These are phyloP conservation scores for Ciconia nigra DNA, from an alignment of 2,797 vertebrate genomes.

Conservation along the genomic window DNA sequence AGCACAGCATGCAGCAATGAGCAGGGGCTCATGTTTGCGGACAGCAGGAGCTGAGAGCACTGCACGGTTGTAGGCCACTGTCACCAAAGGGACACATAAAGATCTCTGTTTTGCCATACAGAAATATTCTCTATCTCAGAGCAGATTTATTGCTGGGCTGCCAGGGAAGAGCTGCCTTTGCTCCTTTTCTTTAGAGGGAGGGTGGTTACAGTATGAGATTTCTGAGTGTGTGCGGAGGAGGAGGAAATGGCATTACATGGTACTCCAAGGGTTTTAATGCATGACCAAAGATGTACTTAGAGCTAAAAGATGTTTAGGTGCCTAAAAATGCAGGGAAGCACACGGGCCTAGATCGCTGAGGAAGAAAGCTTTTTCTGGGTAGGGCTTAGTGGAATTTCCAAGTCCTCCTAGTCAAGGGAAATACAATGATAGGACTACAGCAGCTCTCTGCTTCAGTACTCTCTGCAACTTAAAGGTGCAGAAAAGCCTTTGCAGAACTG, in stretches of 20 bases:
- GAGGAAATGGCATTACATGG: neutral
- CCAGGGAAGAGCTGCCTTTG: neutral
- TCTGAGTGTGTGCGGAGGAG: neutral
- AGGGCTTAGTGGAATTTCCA: neutral
- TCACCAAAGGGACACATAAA: neutral
- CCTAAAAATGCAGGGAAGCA: neutral
- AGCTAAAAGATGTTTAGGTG: neutral
- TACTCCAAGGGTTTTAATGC: neutral
- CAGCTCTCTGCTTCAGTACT: neutral
- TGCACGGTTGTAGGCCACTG: neutral
- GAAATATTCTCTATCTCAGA: neutral
- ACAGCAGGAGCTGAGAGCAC: neutral
- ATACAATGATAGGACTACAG: neutral
- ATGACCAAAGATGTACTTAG: neutral
- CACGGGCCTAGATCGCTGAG: rapidly evolving
- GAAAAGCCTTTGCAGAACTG: neutral
- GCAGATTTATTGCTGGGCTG: neutral
- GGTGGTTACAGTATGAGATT: neutral
- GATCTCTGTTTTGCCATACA: neutral
- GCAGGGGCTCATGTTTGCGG: rapidly evolving
- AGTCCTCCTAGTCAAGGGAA: neutral
- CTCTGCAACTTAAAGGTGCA: neutral
- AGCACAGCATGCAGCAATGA: neutral
- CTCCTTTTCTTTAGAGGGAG: neutral
- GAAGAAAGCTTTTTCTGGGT: neutral